A percentile compares a stretch with the other conserved stretches of the same genome.
Conservation (phyloP, 2,113 vertebrate species). For the Pantherophis guttatus region DNA sequence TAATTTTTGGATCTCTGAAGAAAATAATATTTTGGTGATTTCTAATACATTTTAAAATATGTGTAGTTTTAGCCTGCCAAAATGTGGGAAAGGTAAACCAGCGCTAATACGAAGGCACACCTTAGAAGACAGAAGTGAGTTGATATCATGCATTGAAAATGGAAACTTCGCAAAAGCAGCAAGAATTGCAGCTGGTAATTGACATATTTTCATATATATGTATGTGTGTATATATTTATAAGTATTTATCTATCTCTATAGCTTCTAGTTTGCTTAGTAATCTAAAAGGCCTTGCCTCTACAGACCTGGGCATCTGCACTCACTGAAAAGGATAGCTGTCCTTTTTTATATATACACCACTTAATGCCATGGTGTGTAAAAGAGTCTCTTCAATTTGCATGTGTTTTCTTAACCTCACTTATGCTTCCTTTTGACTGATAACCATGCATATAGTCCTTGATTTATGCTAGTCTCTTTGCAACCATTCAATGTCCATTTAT, state of each 20-base stretch:
- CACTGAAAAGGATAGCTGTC: not conserved
- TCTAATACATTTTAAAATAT: slow-evolving; percentile 26
- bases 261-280: slow-evolving; percentile 7
- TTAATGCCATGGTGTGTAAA: not conserved
- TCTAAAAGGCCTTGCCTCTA: not conserved
- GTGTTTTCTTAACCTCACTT: not conserved
- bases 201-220: slow-evolving; percentile 4
- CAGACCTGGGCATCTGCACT: not conserved
- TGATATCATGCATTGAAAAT: slow-evolving; percentile 94
- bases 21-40: not conserved
- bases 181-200: slow-evolving; percentile 89
- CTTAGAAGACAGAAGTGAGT: slow-evolving; percentile 89
- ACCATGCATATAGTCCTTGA: not conserved
- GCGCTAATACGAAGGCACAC: slow-evolving; percentile 91
- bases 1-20: not conserved
- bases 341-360: not conserved
- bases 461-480: not conserved
- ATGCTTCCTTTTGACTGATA: not conserved
- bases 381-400: not conserved
- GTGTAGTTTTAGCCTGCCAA: slow-evolving; percentile 79
- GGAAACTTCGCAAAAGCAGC: slow-evolving; percentile 96
- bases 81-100: slow-evolving; percentile 93
- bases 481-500: not conserved
- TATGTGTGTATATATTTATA: not conserved
- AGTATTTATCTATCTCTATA: not conserved